Conservation (phyloP, 1,140 invertebrate species). For the Chymomyza costata region DNA sequence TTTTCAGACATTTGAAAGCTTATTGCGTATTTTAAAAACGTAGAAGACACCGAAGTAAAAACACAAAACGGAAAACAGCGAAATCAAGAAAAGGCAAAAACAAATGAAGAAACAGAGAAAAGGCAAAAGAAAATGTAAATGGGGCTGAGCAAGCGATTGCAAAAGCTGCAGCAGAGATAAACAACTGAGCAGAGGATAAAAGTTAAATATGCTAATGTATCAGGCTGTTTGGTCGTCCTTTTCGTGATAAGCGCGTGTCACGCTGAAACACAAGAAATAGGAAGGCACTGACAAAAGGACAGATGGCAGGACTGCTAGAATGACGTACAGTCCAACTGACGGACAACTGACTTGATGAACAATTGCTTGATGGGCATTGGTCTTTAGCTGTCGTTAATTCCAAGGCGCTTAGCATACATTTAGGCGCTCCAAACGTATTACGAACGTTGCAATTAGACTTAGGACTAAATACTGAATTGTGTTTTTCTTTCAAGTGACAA, state of each 20-base stretch:
- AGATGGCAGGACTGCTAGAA: not conserved
- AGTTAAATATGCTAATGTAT: slow-evolving; percentile 68
- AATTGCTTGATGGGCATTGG: slow-evolving; percentile 31
- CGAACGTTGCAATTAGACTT: no score
- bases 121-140: no score
- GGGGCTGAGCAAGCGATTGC: not conserved
- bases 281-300: slow-evolving; percentile 1
- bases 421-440: no score
- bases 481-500: no score
- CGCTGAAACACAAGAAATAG: no score
- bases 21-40: no score
- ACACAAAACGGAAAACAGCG: no score
- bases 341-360: no score
- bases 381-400: slow-evolving; percentile 2
- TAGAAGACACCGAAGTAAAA: slow-evolving; percentile 41
- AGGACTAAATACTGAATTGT: no score
- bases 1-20: slow-evolving; percentile 66
- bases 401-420: slow-evolving; percentile 39
- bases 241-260: slow-evolving; percentile 20
- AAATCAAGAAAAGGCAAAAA: no score
- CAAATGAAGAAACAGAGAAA: no score
- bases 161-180: slow-evolving; percentile 5
- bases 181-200: slow-evolving; percentile 43
- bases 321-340: no score
- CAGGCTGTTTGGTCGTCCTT: slow-evolving; percentile 20